Percentiles rank a stretch among this genome's conserved stretches.
phyloP scores from a whole-genome alignment of 2,113 vertebrate genomes.

The Elephantulus edwardii region DNA sequence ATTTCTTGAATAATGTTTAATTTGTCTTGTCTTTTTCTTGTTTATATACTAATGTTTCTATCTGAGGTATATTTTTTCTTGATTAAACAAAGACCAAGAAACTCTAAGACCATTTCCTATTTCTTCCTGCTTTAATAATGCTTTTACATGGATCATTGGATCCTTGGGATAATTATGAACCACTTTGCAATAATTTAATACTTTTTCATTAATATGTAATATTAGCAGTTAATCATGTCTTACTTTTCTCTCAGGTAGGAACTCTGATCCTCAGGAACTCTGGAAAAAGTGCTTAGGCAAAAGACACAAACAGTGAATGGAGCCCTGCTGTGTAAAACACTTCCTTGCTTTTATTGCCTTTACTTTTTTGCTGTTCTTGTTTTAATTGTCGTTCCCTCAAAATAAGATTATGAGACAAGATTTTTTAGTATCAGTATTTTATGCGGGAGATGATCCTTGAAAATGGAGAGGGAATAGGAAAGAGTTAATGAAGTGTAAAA shows the following conservation, averaged over 20 bases:
- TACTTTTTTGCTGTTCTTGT: neutral
- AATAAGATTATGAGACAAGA: neutral
- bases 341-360: neutral
- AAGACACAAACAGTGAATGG: too few relatives aligned
- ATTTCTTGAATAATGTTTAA: too few relatives aligned
- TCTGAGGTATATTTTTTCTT: too few relatives aligned
- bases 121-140: neutral
- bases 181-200: neutral
- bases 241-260: neutral
- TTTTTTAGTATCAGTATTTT: neutral
- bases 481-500: neutral
- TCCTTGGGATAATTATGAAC: neutral
- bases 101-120: neutral
- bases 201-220: conserved; percentile 1
- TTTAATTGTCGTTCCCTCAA: neutral
- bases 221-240: neutral
- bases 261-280: neutral
- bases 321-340: neutral
- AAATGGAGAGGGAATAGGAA: neutral
- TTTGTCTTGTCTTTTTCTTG: too few relatives aligned
- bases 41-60: too few relatives aligned
- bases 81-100: neutral
- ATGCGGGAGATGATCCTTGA: neutral
- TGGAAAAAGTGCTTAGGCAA: neutral
- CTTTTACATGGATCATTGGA: neutral